Conservation (phyloP, 2,888 invertebrate species). For the Coelopa pilipes region DNA sequence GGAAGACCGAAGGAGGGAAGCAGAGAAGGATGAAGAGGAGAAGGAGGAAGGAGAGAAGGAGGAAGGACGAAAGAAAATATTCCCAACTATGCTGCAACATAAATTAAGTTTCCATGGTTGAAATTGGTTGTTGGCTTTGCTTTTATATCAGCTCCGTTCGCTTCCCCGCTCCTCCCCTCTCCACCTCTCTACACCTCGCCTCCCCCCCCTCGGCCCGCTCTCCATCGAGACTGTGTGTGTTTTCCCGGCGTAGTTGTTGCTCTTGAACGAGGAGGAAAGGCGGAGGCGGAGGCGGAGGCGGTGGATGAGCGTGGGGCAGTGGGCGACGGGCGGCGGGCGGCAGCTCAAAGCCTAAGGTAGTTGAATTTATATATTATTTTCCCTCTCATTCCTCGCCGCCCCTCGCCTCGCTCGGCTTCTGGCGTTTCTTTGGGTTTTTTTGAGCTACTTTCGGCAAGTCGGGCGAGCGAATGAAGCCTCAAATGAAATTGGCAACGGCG, state of each 20-base stretch:
- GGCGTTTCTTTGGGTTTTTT: slow-evolving; percentile 13
- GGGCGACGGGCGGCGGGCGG: slow-evolving; percentile 15
- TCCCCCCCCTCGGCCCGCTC: no score
- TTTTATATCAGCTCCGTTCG: slow-evolving; percentile 50
- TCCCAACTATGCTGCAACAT: slow-evolving; percentile 66
- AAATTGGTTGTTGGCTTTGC: slow-evolving; percentile 63
- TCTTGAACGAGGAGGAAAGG: slow-evolving; percentile 45
- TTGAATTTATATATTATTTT: slow-evolving; percentile 54
- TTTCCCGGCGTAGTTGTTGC: slow-evolving; percentile 39
- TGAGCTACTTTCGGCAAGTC: slow-evolving; percentile 21
- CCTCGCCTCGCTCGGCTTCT: background rate
- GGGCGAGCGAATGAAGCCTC: slow-evolving; percentile 31
- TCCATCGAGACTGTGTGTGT: background rate
- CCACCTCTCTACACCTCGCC: background rate
- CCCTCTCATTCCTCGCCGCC: slow-evolving; percentile 20
- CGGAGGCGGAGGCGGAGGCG: slow-evolving; percentile 12
- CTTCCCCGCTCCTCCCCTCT: background rate
- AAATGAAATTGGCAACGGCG: slow-evolving; percentile 50
- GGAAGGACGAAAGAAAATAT: slow-evolving; percentile 58
- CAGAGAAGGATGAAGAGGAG: no score
- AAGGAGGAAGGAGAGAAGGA: no score
- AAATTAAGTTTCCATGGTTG: slow-evolving; percentile 68
- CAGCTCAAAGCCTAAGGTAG: slow-evolving; percentile 58
- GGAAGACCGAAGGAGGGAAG: no score
- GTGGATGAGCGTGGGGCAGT: slow-evolving; percentile 35